Evolutionary conservation across 2,797 vertebrate species (phyloP).

Genomic region (Poeciliopsis gracilis): DNA sequence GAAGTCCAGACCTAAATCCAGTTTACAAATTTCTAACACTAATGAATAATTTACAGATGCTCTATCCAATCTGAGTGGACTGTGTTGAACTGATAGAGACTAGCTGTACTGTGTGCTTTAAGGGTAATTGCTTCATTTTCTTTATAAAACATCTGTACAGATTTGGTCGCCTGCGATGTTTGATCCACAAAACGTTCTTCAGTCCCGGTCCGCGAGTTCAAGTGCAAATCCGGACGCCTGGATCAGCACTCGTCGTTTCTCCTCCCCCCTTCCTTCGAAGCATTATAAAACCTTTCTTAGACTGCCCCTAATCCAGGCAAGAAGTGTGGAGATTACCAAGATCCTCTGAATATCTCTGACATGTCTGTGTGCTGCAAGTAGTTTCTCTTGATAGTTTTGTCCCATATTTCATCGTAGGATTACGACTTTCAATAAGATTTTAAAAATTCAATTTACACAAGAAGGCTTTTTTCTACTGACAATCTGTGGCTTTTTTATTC

Average conservation of each 20-base stretch:
- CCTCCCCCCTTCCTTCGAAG: slow-evolving; percentile 14
- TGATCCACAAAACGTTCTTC: slow-evolving; percentile 16
- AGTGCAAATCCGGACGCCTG: slow-evolving; percentile 63
- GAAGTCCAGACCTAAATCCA: background rate
- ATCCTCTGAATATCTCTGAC: slow-evolving; percentile 51
- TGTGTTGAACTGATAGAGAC: background rate
- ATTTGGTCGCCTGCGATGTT: background rate
- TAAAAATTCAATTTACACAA: background rate
- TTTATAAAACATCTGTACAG: slow-evolving; percentile 2
- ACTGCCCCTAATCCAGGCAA: slow-evolving; percentile 71
- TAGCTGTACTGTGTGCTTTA: background rate
- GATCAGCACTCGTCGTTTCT: slow-evolving; percentile 47
- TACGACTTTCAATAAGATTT: background rate
- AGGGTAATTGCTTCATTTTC: background rate
- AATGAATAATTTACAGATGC: background rate
- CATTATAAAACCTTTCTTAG: slow-evolving; percentile 68
- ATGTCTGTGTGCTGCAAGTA: background rate
- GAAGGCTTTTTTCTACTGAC: background rate
- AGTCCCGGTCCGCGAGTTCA: slow-evolving; percentile 50
- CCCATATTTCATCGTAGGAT: background rate
- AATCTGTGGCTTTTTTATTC: background rate
- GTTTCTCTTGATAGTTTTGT: background rate
- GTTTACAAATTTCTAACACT: background rate
- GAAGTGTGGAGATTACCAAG: slow-evolving; percentile 67
- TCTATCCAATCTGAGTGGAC: background rate